phyloP scores from a whole-genome alignment of 2,888 invertebrate genomes.

The Cynaeus angustus region DNA sequence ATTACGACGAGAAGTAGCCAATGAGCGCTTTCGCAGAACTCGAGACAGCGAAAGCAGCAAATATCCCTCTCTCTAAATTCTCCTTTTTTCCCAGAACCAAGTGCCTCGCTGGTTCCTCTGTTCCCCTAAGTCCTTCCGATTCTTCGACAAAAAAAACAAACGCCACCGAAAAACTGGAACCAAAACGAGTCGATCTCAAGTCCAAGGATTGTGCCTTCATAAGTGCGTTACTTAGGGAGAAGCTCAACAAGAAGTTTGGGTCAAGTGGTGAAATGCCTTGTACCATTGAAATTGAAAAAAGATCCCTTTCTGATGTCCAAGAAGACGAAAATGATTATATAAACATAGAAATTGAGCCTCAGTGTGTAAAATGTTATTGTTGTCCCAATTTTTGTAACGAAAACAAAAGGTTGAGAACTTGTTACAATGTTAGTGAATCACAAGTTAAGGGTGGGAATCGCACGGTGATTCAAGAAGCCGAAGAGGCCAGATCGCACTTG shows the following conservation, averaged over 20 bases:
- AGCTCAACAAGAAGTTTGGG: background rate
- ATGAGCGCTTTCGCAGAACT: conserved; percentile 73
- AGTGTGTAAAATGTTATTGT: background rate
- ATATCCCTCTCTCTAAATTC: conserved; percentile 63
- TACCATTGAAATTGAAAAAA: background rate
- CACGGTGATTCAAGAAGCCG: too few relatives aligned
- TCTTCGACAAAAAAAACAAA: too few relatives aligned
- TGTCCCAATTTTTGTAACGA: background rate
- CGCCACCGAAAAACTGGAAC: too few relatives aligned
- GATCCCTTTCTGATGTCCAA: background rate
- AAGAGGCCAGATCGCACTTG: too few relatives aligned
- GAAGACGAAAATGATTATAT: background rate
- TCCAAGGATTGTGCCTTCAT: background rate
- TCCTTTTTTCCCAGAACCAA: conserved; percentile 13
- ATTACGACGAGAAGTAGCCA: conserved; percentile 73
- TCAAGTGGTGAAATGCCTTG: background rate
- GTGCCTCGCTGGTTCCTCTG: background rate
- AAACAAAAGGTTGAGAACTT: background rate
- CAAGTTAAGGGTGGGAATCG: background rate
- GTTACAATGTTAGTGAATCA: too few relatives aligned
- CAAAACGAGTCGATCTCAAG: background rate
- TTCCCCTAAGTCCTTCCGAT: background rate
- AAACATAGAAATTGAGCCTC: background rate
- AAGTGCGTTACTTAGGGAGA: background rate
- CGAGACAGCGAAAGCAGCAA: conserved; percentile 68